Conservation (phyloP, 2,113 vertebrate genomes). For the Osmerus eperlanus region DNA sequence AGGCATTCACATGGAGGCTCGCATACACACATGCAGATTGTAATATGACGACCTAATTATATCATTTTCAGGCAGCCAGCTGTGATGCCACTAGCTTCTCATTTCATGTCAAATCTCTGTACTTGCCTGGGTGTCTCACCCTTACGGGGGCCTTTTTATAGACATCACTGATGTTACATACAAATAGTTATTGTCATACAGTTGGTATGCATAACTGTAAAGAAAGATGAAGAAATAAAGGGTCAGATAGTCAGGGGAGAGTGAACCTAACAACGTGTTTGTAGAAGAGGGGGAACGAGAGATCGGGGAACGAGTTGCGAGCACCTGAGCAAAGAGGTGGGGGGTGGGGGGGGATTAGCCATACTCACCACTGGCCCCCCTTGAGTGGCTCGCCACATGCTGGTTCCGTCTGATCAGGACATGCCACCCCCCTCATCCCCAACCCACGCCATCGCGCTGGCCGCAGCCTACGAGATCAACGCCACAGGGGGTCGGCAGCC, state of each 20-base stretch:
- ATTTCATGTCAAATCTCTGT: neutral
- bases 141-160: no score
- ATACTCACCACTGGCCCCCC: no score
- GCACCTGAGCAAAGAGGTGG: no score
- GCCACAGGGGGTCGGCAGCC: conserved; percentile 56
- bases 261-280: no score
- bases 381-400: conserved; percentile 38
- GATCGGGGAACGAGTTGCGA: neutral
- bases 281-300: neutral
- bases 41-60: conserved; percentile 9
- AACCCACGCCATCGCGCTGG: conserved; percentile 12
- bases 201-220: neutral
- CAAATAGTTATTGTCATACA: no score
- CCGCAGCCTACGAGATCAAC: conserved; percentile 45
- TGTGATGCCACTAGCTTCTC: conserved; percentile 16
- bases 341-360: no score
- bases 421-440: neutral
- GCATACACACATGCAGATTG: neutral
- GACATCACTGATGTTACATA: no score
- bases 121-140: neutral
- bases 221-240: conserved; percentile 11
- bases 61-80: conserved; percentile 26
- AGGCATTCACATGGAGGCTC: neutral
- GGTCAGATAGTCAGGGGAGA: neutral
- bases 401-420: conserved; percentile 67